phyloP scores from a whole-genome alignment of 1,140 invertebrate species.

The Hycleus cichorii region DNA sequence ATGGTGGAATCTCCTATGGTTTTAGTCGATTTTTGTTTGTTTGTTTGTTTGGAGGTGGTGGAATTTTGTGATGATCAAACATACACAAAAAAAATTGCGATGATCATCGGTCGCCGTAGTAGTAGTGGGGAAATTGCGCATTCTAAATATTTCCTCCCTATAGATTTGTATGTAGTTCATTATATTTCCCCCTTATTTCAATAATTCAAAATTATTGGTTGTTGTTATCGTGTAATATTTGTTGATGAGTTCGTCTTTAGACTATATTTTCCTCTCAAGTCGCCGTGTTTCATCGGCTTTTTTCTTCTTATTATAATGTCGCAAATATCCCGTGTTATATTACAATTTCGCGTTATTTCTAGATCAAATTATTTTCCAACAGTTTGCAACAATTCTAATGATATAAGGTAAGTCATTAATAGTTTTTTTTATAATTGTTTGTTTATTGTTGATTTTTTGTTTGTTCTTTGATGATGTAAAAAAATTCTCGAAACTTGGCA shows the following conservation, averaged over 20 bases:
- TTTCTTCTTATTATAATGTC: no score
- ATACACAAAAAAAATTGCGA: neutral
- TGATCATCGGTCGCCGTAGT: neutral
- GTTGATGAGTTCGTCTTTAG: no score
- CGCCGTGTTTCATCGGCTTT: no score
- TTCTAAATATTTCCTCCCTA: constrained; percentile 27
- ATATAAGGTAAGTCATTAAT: neutral
- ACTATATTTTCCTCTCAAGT: no score
- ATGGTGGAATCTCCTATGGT: constrained; percentile 22
- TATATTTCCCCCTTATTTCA: no score
- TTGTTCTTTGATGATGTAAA: neutral
- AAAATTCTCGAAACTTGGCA: constrained; percentile 1
- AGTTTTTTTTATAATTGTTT: constrained; percentile 3
- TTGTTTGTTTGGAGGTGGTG: neutral
- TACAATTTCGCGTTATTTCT: no score
- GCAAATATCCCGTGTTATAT: no score
- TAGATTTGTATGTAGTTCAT: no score
- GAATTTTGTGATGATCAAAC: neutral
- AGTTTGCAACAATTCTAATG: neutral
- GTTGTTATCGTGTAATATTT: no score
- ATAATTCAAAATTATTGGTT: no score
- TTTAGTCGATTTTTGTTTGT: neutral
- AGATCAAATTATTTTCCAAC: neutral
- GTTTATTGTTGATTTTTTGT: constrained; percentile 1
- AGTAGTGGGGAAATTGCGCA: constrained; percentile 36